Evolutionary conservation across 2,113 vertebrate species (phyloP).

Genomic region (Tyrannus savana): DNA sequence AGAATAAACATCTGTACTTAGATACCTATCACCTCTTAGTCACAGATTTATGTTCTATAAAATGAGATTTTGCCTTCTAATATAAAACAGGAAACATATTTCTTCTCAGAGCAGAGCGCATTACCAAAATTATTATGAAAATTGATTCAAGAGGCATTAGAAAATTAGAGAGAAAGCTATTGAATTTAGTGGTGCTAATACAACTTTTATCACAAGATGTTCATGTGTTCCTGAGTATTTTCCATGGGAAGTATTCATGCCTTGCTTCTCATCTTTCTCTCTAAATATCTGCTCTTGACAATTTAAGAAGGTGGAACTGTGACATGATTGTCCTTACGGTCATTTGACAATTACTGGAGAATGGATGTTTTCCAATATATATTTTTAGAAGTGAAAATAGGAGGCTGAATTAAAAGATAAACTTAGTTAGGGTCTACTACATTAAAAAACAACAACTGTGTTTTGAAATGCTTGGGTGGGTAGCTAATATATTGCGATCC

Average conservation of each 20-base stretch:
- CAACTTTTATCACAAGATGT: not conserved
- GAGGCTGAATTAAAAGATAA: not conserved
- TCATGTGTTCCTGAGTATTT: not conserved
- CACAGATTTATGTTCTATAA: not conserved
- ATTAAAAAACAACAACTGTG: not conserved
- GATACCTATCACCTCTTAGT: not conserved
- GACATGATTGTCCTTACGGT: not conserved
- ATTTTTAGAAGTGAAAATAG: not conserved
- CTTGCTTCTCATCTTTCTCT: not conserved
- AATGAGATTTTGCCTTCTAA: not conserved
- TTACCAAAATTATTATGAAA: not conserved
- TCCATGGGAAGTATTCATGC: not conserved
- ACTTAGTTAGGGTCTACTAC: not conserved
- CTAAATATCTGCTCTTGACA: not conserved
- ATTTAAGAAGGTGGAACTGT: not conserved
- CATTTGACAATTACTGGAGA: not conserved
- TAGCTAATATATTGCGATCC: not conserved
- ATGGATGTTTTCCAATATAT: not conserved
- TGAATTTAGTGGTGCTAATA: not conserved
- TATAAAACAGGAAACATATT: not conserved
- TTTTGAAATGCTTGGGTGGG: not conserved
- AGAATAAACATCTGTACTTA: slow-evolving; percentile 11
- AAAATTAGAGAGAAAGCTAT: not conserved
- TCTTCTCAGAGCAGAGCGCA: not conserved
- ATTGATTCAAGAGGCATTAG: not conserved